phyloP scores from a whole-genome alignment of 2,888 invertebrate genomes.

The Lasioglossum lativentre region DNA sequence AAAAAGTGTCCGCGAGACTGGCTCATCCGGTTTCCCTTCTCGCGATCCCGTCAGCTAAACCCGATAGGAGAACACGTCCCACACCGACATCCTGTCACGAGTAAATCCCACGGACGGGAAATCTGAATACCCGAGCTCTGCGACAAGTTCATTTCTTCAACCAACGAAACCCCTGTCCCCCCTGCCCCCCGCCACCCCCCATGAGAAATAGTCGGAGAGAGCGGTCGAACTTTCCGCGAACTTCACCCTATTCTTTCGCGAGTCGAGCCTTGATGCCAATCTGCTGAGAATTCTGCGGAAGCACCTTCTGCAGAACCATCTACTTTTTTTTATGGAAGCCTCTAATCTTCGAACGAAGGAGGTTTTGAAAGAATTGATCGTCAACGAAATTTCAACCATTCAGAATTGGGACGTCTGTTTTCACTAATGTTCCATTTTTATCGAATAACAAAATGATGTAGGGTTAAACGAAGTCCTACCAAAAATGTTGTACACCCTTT shows the following conservation, averaged over 20 bases:
- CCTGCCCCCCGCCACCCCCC: too few species aligned
- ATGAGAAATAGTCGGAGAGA: not conserved
- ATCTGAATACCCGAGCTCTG: slow-evolving; percentile 2
- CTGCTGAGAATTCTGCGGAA: not conserved
- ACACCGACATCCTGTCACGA: slow-evolving; percentile 5
- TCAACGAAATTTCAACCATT: not conserved
- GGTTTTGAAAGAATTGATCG: not conserved
- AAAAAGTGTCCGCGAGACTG: slow-evolving; percentile 6
- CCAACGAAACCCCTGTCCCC: too few species aligned
- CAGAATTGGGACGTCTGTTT: not conserved
- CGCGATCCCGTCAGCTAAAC: not conserved
- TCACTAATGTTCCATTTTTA: not conserved
- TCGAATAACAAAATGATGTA: too few species aligned
- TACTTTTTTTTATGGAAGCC: not conserved
- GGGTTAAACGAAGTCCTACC: too few species aligned
- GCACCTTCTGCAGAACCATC: not conserved
- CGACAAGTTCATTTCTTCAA: slow-evolving; percentile 3
- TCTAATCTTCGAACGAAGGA: not conserved
- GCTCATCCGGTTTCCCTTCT: slow-evolving; percentile 23
- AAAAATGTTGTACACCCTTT: too few species aligned
- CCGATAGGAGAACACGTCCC: slow-evolving; percentile 18
- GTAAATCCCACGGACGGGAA: slow-evolving; percentile 5
- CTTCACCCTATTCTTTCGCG: not conserved
- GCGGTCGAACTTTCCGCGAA: not conserved
- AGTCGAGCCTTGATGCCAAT: not conserved